Evolutionary conservation across 2,888 invertebrate species (phyloP).

Genomic region (Metacarcinus magister): DNA sequence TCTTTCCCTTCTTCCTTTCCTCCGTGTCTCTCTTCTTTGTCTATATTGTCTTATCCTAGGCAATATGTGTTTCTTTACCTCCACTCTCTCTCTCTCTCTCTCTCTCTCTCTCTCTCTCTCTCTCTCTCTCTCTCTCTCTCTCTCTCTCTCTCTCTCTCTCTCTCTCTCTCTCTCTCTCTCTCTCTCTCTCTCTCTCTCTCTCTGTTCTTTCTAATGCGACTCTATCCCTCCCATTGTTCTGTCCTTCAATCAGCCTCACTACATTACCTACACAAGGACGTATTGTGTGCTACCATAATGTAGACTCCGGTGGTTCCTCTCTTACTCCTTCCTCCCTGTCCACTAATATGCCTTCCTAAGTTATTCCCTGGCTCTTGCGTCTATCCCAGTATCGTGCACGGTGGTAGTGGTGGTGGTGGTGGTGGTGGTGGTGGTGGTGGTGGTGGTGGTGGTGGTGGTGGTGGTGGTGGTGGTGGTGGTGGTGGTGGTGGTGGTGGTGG

Average conservation of each 20-base stretch:
- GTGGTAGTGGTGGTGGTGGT: neutral
- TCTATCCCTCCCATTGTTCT: neutral
- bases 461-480: neutral
- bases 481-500: neutral
- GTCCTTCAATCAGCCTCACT: neutral
- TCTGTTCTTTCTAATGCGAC: too few relatives aligned
- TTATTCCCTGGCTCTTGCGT: too few relatives aligned
- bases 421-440: neutral
- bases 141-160: conserved; percentile 26
- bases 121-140: conserved; percentile 45
- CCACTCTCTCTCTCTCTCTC: neutral
- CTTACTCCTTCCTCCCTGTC: neutral
- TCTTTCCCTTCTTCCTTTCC: too few relatives aligned
- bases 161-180: neutral
- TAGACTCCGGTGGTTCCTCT: neutral
- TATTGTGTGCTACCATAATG: neutral
- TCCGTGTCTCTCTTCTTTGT: too few relatives aligned
- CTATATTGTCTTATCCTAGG: too few relatives aligned
- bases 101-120: conserved; percentile 48
- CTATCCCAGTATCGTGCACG: too few relatives aligned
- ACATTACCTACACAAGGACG: neutral
- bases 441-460: neutral
- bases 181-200: conserved; percentile 26
- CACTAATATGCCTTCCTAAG: neutral
- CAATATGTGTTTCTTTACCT: neutral